Percentiles rank a stretch among this genome's conserved stretches.
Conservation (phyloP, 1,140 invertebrate genomes). For the Trypoxylus dichotomus region DNA sequence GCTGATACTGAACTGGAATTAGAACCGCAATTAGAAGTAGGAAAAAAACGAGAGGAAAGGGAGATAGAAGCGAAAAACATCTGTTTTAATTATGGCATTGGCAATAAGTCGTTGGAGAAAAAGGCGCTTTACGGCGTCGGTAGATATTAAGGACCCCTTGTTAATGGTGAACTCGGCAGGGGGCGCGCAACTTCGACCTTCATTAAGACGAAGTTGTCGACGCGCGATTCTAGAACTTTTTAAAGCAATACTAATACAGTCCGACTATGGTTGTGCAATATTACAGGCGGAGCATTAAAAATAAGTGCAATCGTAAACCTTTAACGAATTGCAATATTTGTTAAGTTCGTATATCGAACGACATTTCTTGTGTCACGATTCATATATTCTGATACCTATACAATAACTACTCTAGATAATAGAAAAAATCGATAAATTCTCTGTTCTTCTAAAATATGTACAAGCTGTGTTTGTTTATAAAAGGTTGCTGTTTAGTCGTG, state of each 20-base stretch:
- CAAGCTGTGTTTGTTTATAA: too few species aligned
- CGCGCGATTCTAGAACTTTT: constrained; percentile 21
- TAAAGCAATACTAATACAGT: not conserved
- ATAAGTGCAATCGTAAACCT: too few species aligned
- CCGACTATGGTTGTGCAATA: not conserved
- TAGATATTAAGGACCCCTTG: constrained; percentile 35
- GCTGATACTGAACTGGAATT: constrained; percentile 28
- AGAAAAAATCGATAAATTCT: too few species aligned
- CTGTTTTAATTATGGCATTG: constrained; percentile 43
- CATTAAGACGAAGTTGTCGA: constrained; percentile 34
- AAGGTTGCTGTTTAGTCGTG: too few species aligned
- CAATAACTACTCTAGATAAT: too few species aligned
- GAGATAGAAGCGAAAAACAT: constrained; percentile 35
- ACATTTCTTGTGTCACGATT: too few species aligned
- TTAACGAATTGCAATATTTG: too few species aligned
- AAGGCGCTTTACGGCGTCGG: constrained; percentile 29
- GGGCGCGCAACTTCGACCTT: constrained; percentile 33
- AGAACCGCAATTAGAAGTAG: constrained; percentile 39
- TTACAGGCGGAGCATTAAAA: too few species aligned
- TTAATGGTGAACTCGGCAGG: constrained; percentile 38
- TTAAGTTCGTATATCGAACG: too few species aligned
- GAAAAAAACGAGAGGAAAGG: constrained; percentile 27
- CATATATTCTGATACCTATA: too few species aligned
- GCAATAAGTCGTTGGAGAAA: constrained; percentile 37
- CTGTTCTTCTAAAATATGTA: too few species aligned